A percentile compares a stretch with the other conserved stretches of the same genome.
Conservation (phyloP, 2,797 vertebrate species). For the Spizella passerina region DNA sequence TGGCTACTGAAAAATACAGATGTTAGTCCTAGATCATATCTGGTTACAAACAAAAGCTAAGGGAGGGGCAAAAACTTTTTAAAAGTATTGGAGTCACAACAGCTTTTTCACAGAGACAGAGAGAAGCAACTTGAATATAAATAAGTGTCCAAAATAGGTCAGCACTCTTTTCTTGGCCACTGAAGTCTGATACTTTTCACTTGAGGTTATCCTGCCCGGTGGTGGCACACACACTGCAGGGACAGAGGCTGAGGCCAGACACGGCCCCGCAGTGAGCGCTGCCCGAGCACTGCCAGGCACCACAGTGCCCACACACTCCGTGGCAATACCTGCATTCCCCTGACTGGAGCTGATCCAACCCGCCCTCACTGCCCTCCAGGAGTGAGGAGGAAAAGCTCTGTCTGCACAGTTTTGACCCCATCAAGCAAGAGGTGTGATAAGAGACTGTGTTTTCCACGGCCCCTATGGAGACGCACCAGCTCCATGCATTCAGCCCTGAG, state of each 20-base stretch:
- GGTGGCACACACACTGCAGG: background rate
- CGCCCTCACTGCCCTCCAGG: background rate
- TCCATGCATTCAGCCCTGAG: fast-evolving
- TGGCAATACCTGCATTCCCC: background rate
- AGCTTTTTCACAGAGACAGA: constrained; percentile 55
- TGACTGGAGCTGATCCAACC: fast-evolving
- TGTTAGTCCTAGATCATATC: background rate
- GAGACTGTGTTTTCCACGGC: background rate
- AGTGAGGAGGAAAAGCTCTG: background rate
- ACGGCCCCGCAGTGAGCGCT: background rate
- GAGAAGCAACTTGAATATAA: constrained; percentile 78
- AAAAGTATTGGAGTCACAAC: constrained; percentile 16
- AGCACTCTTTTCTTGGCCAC: constrained; percentile 66
- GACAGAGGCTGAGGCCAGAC: background rate
- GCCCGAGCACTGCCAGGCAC: background rate
- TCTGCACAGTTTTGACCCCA: background rate
- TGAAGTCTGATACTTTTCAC: constrained; percentile 57
- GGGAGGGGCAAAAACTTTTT: background rate
- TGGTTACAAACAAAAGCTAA: constrained; percentile 30
- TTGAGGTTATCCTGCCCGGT: background rate
- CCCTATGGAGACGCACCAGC: background rate
- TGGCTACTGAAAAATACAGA: background rate
- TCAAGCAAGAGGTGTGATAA: background rate
- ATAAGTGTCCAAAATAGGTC: constrained; percentile 82
- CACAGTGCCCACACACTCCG: fast-evolving